Evolutionary conservation across 2,113 vertebrate genomes (phyloP), one percentile per base, ranked within the genome.

Genomic region (Brachyhypopomus gauderio): DNA sequence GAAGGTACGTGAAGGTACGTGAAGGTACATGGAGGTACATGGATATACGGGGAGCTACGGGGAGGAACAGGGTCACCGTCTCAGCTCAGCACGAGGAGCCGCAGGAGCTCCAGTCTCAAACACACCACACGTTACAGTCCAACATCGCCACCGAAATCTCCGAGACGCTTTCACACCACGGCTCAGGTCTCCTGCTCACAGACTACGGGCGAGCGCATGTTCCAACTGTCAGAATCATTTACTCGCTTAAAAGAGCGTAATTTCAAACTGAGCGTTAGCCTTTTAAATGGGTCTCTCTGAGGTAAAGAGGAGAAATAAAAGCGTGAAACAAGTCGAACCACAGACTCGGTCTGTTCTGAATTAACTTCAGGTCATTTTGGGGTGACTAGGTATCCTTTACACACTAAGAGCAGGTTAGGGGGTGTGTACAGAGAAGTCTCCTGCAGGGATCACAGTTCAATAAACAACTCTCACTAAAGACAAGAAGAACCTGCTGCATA

Each of bases 391-490:
- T 20, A 70, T 58, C 52, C 55, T 55, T 60, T 58, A 45, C 56
- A 59, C 58, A 63, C 66, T 38, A 52, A 12, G 45, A 52, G 45
- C 11, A 52, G 11, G 12, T 41, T 52, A 11, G 12, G 8, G 55
- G 20, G 27, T 34, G 48, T 73, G 72, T 74, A 30, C 34, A 27
- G 30, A 3, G 69, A 78, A 30, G 78, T 80, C 73, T 77, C 73
- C 80, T 75, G 80, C 56, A 64, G 69, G 67, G 67, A 64, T 82
- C 66, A 64, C 45, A 82, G 22, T 0, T 11, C 12, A 12, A 19
- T 22, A 52, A 36, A 80, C 20, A 72, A 63, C 59, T 38, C 64
- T n/a, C 59, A 66, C 27, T 27, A 63, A 70, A 12, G 25, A 71
- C 17, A 34, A 75, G 12, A 73, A 59, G 75, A 83, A 82, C 72